A percentile compares a stretch with the other conserved stretches of the same genome.
Evolutionary conservation across 1,140 invertebrate species (phyloP).

Genomic region (Hyles vespertilio): DNA sequence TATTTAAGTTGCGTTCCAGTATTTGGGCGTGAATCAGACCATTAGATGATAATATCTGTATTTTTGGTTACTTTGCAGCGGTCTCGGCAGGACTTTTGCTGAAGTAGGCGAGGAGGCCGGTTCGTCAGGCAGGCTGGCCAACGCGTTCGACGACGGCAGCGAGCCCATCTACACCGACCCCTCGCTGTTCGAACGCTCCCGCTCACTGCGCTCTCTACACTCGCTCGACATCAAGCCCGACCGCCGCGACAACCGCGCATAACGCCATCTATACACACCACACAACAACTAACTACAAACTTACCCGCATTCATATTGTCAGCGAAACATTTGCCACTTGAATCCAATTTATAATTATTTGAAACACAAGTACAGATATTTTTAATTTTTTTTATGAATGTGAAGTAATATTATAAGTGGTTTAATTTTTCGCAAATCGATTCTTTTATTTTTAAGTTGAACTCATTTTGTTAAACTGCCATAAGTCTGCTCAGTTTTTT

Average conservation of each 20-base stretch:
- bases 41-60: no score
- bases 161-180: conserved; percentile 96
- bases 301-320: conserved; percentile 12
- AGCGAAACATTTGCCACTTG: no score
- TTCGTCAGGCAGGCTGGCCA: conserved; percentile 61
- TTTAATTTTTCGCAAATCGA: no score
- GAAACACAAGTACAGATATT: no score
- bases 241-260: conserved; percentile 52
- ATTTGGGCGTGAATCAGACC: no score
- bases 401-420: no score
- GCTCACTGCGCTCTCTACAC: conserved; percentile 77
- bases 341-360: no score
- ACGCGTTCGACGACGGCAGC: conserved; percentile 87
- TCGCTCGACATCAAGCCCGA: conserved; percentile 67
- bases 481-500: conserved; percentile 30
- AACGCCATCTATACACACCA: conserved; percentile 9
- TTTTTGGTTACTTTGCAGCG: conserved; percentile 38
- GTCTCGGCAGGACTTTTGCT: conserved; percentile 65
- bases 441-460: no score
- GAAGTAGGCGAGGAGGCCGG: conserved; percentile 62
- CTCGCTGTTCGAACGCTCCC: conserved; percentile 89
- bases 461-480: conserved; percentile 25
- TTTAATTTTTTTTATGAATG: no score
- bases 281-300: background rate
- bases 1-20: no score